phyloP scores from a whole-genome alignment of 2,888 invertebrate genomes.

The Nephrotoma flavescens region DNA sequence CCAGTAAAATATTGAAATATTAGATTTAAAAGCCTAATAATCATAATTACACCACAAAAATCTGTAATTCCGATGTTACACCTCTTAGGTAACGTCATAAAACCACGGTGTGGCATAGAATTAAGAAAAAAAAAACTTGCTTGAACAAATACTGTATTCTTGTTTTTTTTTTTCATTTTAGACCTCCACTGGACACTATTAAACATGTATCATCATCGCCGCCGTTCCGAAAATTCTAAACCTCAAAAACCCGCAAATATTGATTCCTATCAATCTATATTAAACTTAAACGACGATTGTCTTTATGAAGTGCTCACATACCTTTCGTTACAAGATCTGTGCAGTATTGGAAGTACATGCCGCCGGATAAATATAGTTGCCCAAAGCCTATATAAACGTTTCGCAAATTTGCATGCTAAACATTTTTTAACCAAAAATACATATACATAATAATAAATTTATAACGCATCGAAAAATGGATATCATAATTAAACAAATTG shows the following conservation, averaged over 20 bases:
- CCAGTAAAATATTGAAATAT: no score
- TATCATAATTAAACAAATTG: background rate
- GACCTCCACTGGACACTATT: background rate
- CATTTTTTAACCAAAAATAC: background rate
- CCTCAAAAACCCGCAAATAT: background rate
- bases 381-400: background rate
- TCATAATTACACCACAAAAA: no score
- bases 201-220: background rate
- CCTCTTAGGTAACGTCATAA: background rate
- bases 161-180: background rate
- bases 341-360: background rate
- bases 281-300: no score
- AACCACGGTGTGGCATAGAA: no score
- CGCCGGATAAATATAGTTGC: background rate
- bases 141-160: no score
- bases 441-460: background rate
- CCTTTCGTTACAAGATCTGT: background rate
- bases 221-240: background rate
- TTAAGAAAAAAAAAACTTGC: no score
- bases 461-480: background rate
- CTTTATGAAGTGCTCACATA: no score
- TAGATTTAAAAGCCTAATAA: no score
- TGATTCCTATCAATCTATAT: background rate
- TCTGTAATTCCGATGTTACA: no score
- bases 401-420: background rate